Evolutionary conservation across 2,797 vertebrate species (phyloP).

Genomic region (Manis pentadactyla): DNA sequence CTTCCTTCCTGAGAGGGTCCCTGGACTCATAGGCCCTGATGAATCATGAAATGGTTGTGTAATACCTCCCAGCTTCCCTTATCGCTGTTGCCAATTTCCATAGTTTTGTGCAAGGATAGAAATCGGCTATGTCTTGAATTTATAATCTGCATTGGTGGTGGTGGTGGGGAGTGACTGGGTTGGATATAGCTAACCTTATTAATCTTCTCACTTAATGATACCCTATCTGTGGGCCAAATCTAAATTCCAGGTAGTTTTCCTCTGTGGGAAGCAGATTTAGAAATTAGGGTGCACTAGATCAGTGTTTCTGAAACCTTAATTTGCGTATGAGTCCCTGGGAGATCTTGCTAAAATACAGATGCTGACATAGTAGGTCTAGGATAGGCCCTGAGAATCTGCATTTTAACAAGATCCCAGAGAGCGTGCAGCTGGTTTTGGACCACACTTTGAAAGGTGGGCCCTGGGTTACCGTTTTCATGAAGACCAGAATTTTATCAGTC

Average conservation of each 20-base stretch:
- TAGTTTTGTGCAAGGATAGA: not conserved
- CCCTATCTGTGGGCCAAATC: not conserved
- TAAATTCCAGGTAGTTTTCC: not conserved
- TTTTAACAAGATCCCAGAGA: not conserved
- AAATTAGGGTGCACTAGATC: not conserved
- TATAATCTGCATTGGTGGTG: not conserved
- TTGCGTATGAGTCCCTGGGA: not conserved
- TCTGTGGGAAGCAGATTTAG: not conserved
- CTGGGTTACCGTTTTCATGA: accelerated
- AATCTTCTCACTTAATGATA: not conserved
- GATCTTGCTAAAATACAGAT: not conserved
- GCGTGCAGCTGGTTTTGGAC: not conserved
- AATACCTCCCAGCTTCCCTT: not conserved
- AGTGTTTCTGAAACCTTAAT: not conserved
- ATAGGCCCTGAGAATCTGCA: not conserved
- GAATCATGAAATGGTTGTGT: not conserved
- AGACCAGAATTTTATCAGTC: not conserved
- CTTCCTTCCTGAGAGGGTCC: not conserved
- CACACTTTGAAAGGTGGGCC: not conserved
- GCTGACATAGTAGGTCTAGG: not conserved
- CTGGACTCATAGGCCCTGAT: not conserved
- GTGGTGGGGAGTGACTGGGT: not conserved
- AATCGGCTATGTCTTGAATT: not conserved
- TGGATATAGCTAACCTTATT: not conserved
- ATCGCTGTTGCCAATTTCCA: not conserved